Evolutionary conservation across 2,888 invertebrate genomes (phyloP), one percentile per base, ranked within the genome.

Genomic region (Electrophaes corylata): DNA sequence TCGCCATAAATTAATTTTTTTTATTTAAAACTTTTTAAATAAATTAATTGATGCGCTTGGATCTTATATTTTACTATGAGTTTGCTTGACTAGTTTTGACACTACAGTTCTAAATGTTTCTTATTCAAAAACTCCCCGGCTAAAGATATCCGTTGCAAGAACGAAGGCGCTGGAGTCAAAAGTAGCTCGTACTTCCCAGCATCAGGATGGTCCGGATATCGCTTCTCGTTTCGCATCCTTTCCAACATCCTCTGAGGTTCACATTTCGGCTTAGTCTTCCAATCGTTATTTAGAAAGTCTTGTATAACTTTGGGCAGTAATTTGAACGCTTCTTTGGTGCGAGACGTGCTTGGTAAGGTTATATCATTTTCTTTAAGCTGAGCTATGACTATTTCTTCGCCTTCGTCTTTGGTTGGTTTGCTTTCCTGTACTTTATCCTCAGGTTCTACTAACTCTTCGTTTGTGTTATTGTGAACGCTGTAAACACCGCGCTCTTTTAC

Each of bases 151-250:
- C 95, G 93, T 81, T 96, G 95, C 60, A 96, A 83, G 82, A 96
- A 97, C 12, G 96, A 95, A 55, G 96, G 97, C 1, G 96, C 95
- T 48, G 95, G 94, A 71, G 98, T 98, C 44, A 95, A 93, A 54
- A 98, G 87, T 11, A 95, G 76, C 60, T 95, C 93, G 81, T 94
- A 96, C 75, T 94, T 94, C 39, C 90, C 79, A 11, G 88, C 86
- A 78, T 94, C 93, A 0, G 94, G 93, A 62, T 91, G 85, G 74
- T 94, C 94, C 5, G 92, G 92, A 54, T 94, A 93, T 26, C 62
- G 75, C 52, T 93, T 93, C 66, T 95, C 94, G 57, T 92, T 93
- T 2, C 95, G 92, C 59, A 96, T 94, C 70, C 94, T 94, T 71
- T 96, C 95, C 26, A 96, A 78, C 86, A 97, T 92, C 39, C 92